Percentiles rank a stretch among this genome's conserved stretches.
These are phyloP conservation scores for Oscheius sp. DNA, from an alignment of 2,888 invertebrate genomes.

Conservation along the genomic window DNA sequence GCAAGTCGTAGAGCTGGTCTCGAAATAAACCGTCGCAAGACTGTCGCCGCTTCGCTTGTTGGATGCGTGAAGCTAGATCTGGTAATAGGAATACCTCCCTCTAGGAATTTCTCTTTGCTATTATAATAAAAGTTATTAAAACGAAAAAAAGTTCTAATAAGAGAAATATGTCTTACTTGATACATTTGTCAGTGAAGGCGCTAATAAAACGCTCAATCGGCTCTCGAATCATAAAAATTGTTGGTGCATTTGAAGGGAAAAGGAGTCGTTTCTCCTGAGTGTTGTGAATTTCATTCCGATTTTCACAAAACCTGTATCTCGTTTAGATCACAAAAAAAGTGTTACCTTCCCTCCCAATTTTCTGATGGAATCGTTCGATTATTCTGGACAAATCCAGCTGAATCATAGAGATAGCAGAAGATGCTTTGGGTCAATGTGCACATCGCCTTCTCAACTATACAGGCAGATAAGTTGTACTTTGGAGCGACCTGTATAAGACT, in stretches of 20 bases:
- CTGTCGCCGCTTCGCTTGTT: no score
- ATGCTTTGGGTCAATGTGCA: conserved; percentile 5
- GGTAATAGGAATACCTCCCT: no score
- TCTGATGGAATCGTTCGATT: conserved; percentile 5
- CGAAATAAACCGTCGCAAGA: no score
- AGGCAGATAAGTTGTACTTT: neutral
- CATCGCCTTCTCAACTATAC: conserved; percentile 8
- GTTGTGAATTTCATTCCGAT: conserved; percentile 3
- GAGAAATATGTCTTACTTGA: conserved; percentile 6
- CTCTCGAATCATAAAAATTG: neutral
- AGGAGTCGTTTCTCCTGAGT: neutral
- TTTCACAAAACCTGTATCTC: conserved; percentile 1
- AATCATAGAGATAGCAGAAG: conserved; percentile 19
- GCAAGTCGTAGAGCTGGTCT: no score
- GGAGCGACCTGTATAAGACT: conserved; percentile 1
- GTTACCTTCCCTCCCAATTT: neutral
- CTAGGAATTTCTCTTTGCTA: no score
- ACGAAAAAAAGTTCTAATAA: no score
- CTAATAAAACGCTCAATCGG: conserved; percentile 4
- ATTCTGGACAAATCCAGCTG: conserved; percentile 14
- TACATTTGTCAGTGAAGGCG: conserved; percentile 7
- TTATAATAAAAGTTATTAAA: no score
- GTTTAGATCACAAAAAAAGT: neutral
- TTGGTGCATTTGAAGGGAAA: neutral
- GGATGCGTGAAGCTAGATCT: no score